phyloP scores from a whole-genome alignment of 2,888 invertebrate species.

The Julus scandinavius region DNA sequence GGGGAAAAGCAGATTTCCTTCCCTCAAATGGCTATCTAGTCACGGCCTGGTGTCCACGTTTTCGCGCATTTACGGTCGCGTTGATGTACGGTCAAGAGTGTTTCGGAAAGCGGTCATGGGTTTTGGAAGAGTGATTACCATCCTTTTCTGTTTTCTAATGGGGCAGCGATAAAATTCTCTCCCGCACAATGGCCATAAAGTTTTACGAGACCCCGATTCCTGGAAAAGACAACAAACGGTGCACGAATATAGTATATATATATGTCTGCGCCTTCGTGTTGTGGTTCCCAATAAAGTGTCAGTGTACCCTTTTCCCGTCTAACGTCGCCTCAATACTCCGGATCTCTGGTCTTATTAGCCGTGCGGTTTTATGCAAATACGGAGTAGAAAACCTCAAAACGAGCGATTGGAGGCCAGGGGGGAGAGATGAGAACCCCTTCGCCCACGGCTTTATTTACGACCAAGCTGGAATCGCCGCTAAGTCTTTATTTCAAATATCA shows the following conservation, averaged over 20 bases:
- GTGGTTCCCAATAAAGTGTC: background rate
- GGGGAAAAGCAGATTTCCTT: too few relatives aligned
- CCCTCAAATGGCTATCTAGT: background rate
- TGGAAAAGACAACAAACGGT: slow-evolving; percentile 9
- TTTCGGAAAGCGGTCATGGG: slow-evolving; percentile 10
- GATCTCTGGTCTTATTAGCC: background rate
- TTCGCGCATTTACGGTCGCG: background rate
- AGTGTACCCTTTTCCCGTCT: background rate
- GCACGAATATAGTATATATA: background rate
- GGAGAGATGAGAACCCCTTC: background rate
- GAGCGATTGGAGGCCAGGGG: background rate
- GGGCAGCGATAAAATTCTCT: background rate
- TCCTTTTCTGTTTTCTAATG: slow-evolving; percentile 18
- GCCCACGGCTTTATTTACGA: too few relatives aligned
- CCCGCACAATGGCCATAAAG: slow-evolving; percentile 18
- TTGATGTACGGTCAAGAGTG: background rate
- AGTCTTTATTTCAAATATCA: too few relatives aligned
- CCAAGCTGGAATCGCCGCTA: too few relatives aligned
- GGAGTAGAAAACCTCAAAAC: background rate
- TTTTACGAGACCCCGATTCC: background rate
- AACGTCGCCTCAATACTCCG: background rate
- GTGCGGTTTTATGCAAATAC: background rate
- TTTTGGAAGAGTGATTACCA: background rate
- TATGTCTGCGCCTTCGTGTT: background rate
- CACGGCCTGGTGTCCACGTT: background rate